A percentile compares a stretch with the other conserved stretches of the same genome.
Conservation (phyloP, 2,888 invertebrate species). For the Drosophila siamana region DNA sequence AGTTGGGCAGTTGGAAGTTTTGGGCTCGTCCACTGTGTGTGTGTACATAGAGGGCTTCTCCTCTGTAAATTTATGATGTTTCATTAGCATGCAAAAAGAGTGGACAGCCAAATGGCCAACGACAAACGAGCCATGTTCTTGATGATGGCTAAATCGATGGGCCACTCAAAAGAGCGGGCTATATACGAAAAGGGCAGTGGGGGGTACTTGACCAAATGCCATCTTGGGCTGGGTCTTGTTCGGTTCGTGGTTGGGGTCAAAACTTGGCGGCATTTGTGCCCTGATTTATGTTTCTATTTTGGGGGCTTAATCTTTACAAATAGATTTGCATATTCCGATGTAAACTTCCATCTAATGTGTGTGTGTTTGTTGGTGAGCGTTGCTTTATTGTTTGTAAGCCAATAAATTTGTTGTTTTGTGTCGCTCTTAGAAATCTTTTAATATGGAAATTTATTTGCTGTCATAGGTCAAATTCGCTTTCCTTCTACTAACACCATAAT, state of each 20-base stretch:
- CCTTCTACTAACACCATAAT: conserved; percentile 18
- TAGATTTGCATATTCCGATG: conserved; percentile 8
- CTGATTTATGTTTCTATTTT: conserved; percentile 27
- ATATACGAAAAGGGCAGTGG: neutral
- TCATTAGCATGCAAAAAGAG: conserved; percentile 82
- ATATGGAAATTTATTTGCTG: conserved; percentile 40
- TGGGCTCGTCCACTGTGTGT: conserved; percentile 23
- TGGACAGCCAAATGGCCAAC: conserved; percentile 56
- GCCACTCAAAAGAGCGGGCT: neutral
- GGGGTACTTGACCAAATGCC: neutral
- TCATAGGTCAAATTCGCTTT: conserved; percentile 72
- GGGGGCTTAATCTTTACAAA: conserved; percentile 12
- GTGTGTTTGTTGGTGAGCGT: neutral
- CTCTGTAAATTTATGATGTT: conserved; percentile 76
- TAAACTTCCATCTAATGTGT: neutral
- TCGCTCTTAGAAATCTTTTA: conserved; percentile 43
- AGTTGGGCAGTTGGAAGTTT: neutral
- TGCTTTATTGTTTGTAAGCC: conserved; percentile 7
- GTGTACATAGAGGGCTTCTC: conserved; percentile 5
- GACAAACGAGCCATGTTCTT: conserved; percentile 21
- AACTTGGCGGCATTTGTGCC: conserved; percentile 15
- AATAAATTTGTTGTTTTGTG: conserved; percentile 40
- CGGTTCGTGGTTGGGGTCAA: conserved; percentile 21
- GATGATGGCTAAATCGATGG: conserved; percentile 29
- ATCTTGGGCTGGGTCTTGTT: conserved; percentile 16